Percentiles rank a stretch among this genome's conserved stretches.
These are phyloP conservation scores for Encarsia formosa DNA, from an alignment of 2,888 invertebrate genomes.

Conservation along the genomic window DNA sequence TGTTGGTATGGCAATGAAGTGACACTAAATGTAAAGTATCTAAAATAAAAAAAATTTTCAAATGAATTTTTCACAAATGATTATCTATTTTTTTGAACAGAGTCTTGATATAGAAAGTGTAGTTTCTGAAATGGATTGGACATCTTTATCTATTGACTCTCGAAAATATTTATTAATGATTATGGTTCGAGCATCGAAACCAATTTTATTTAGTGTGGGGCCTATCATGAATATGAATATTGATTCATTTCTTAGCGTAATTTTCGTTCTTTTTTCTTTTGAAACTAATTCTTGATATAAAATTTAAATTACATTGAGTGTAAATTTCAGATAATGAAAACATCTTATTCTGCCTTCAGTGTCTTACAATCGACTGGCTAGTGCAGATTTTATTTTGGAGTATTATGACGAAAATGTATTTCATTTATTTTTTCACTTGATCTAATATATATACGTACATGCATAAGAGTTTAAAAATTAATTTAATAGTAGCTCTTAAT, in stretches of 20 bases:
- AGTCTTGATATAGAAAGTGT: conserved; percentile 18
- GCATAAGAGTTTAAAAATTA: no score
- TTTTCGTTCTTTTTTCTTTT: neutral
- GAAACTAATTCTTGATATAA: neutral
- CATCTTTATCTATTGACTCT: neutral
- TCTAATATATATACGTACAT: no score
- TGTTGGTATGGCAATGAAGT: conserved; percentile 28
- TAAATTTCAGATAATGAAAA: conserved; percentile 23
- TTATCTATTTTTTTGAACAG: neutral
- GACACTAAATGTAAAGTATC: conserved; percentile 22
- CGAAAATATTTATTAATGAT: conserved; percentile 12
- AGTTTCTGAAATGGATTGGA: conserved; percentile 20
- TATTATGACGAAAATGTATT: no score
- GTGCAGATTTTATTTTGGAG: no score
- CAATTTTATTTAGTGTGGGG: conserved; percentile 18
- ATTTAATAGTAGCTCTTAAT: no score
- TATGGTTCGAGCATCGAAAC: conserved; percentile 18
- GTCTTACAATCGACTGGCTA: conserved; percentile 21
- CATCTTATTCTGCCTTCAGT: conserved; percentile 22
- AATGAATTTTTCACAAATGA: neutral
- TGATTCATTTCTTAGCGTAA: conserved; percentile 21
- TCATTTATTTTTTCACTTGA: no score
- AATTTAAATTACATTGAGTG: neutral
- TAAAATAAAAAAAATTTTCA: no score
- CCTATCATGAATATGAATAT: conserved; percentile 25